Evolutionary conservation across 2,888 invertebrate genomes (phyloP), one percentile per base, ranked within the genome.

Genomic region (Eristalis tenax): DNA sequence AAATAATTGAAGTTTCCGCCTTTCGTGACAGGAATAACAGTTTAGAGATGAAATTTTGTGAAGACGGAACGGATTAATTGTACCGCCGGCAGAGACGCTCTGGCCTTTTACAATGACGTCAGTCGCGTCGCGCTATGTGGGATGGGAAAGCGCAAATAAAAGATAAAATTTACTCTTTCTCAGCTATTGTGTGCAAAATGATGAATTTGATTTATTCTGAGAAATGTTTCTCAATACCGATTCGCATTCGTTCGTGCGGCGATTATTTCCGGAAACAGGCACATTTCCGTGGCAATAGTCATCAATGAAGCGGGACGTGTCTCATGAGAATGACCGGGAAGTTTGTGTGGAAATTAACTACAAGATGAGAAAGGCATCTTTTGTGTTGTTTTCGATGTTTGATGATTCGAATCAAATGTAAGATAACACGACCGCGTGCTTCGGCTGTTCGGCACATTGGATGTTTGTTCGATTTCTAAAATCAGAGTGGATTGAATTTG

Each of bases 1-100:
- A 79, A 79, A 66, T 66, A 66, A 73, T 61, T 73, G 40, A 66
- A 79, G 43, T 66, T 43, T 73, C 66, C 66, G 35, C 59, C 71
- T 59, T 66, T 66, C 65, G 71, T 50, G 79, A 71, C 71, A 35
- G 43, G 65, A 66, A 50, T 65, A 63, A 35, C 43, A 59, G 50
- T n/a, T 57, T 23, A 38, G 63, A 64, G 63, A 64, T 64, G 26
- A 74, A 65, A 50, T 64, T 35, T 64, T 32, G 40, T 61, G n/a
- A 61, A 13, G 40, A 61, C 63, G 32, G 64, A 64, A 64, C 50
- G 43, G 38, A 56, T 74, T 64, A 13, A 56, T 71, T 23, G 64
- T 38, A 56, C 23, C 32, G 56, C 50, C 56, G 63, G 13, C 43
- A 43, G 26, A 26, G 3, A 40, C 18, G 2, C 2, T 8, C 23